phyloP scores from a whole-genome alignment of 2,113 vertebrate species.

The Nothocercus nigrocapillus region DNA sequence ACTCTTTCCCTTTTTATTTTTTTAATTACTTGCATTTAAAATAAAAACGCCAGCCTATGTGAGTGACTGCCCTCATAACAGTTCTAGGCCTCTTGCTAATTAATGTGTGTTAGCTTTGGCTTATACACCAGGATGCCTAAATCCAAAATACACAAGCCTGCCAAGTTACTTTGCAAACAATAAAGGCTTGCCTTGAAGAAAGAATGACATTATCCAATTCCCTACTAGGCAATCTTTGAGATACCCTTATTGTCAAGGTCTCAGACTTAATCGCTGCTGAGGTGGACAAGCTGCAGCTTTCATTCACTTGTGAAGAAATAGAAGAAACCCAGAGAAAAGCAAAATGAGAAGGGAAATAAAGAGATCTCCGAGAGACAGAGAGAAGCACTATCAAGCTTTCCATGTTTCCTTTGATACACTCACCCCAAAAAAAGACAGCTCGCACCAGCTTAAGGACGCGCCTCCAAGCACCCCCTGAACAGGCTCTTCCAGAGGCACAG shows the following conservation, averaged over 20 bases:
- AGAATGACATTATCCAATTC: background rate
- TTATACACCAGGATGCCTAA: constrained; percentile 35
- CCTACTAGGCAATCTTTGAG: background rate
- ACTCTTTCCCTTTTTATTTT: background rate
- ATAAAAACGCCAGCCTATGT: constrained; percentile 10
- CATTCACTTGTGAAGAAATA: background rate
- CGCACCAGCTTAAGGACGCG: background rate
- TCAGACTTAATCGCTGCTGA: background rate
- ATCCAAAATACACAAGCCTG: constrained; percentile 47
- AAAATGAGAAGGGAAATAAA: background rate
- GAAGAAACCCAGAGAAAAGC: background rate
- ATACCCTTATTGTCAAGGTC: constrained; percentile 20
- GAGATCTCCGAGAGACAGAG: background rate
- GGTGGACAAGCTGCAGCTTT: background rate
- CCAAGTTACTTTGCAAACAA: constrained; percentile 44
- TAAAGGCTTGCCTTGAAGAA: background rate
- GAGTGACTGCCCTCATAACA: constrained; percentile 19
- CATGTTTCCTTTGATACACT: background rate
- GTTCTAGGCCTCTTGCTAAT: constrained; percentile 47
- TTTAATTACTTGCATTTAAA: constrained; percentile 46
- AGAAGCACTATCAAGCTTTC: background rate
- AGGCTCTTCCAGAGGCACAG: background rate
- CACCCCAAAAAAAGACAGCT: background rate
- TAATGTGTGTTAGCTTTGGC: constrained; percentile 68
- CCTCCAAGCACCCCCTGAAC: background rate